Percentiles rank a stretch among this genome's conserved stretches.
phyloP scores from a whole-genome alignment of 2,888 invertebrate genomes.

The Stenodema calcarata region DNA sequence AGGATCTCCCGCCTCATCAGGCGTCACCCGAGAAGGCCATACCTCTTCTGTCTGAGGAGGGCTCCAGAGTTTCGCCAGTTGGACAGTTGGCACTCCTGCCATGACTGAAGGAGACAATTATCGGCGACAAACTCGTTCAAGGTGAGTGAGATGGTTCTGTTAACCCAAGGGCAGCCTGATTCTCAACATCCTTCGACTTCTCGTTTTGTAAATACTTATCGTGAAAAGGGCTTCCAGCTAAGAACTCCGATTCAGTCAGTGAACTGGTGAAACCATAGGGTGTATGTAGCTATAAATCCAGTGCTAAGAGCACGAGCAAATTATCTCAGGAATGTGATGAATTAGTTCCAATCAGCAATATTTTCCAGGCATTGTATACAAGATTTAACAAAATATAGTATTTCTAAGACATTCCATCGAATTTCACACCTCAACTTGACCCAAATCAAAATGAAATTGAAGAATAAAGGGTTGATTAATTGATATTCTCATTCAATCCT shows the following conservation, averaged over 20 bases:
- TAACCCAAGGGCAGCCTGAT: slow-evolving; percentile 22
- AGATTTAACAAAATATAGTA: no score
- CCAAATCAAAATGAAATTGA: no score
- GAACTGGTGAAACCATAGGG: background rate
- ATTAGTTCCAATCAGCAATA: no score
- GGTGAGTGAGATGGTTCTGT: slow-evolving; percentile 40
- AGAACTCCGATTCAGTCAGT: background rate
- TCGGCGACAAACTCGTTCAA: slow-evolving; percentile 38
- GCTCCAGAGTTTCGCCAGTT: background rate
- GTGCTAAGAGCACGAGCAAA: no score
- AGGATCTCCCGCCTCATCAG: background rate
- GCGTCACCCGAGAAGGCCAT: background rate
- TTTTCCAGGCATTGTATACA: no score
- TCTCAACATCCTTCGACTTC: background rate
- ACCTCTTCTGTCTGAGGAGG: slow-evolving; percentile 4
- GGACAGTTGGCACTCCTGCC: slow-evolving; percentile 28
- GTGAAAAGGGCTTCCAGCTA: background rate
- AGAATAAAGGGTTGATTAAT: no score
- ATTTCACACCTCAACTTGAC: no score
- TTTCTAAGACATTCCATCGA: no score
- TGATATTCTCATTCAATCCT: no score
- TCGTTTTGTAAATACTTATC: slow-evolving; percentile 8
- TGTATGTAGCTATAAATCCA: no score
- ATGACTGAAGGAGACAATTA: slow-evolving; percentile 23
- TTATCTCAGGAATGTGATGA: no score